A percentile compares a stretch with the other conserved stretches of the same genome.
Evolutionary conservation across 2,113 vertebrate species (phyloP).

Genomic region (Astatoreochromis straeleni): DNA sequence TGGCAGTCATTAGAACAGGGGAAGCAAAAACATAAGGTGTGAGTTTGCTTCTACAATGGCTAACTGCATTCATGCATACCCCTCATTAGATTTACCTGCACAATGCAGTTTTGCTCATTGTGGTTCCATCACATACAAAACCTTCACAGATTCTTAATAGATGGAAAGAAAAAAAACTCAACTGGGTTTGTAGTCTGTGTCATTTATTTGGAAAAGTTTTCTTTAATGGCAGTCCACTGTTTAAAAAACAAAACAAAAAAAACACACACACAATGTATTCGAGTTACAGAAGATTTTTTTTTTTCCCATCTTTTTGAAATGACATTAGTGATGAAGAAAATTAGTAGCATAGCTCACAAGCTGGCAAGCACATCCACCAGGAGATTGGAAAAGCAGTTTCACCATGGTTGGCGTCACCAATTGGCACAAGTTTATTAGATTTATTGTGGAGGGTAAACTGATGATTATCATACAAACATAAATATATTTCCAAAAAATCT

Average conservation of each 20-base stretch:
- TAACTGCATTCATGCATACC: background rate
- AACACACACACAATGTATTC: background rate
- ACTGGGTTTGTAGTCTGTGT: accelerated
- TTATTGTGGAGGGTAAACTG: background rate
- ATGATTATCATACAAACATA: background rate
- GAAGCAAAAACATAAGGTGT: background rate
- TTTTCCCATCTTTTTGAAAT: background rate
- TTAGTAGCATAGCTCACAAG: accelerated
- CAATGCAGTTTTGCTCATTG: background rate
- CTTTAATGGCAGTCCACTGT: background rate
- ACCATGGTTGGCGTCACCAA: background rate
- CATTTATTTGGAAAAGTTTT: background rate
- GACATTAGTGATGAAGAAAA: background rate
- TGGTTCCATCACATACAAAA: background rate
- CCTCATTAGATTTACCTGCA: background rate
- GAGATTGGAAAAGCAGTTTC: background rate
- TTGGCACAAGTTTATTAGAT: background rate
- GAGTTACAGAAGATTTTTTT: background rate
- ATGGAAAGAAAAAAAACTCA: background rate
- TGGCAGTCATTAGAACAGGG: background rate
- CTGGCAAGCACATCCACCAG: background rate
- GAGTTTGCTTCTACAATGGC: background rate
- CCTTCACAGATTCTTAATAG: background rate
- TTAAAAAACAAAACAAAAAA: accelerated
- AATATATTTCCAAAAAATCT: background rate